A percentile compares a stretch with the other conserved stretches of the same genome.
Conservation (phyloP, 2,888 invertebrate genomes). For the Autographa pulchrina region DNA sequence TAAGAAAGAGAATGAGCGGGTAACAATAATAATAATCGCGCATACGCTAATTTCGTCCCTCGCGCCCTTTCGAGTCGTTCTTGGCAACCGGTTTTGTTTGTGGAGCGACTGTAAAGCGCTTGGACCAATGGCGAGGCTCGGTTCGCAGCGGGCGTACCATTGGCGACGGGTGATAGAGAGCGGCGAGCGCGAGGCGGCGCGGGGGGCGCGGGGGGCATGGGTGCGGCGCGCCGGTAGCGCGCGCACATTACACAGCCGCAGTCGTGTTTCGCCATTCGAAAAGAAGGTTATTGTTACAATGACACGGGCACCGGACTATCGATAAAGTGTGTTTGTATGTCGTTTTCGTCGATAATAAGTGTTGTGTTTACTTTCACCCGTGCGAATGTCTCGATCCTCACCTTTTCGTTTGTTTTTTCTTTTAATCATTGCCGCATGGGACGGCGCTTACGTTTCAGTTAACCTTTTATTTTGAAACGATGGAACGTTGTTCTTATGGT, state of each 20-base stretch:
- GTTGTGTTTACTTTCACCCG: slow-evolving; percentile 89
- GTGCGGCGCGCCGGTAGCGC: slow-evolving; percentile 78
- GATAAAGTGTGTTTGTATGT: slow-evolving; percentile 90
- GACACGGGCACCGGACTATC: slow-evolving; percentile 86
- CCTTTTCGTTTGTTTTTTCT: slow-evolving; percentile 86
- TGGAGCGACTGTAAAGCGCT: slow-evolving; percentile 82
- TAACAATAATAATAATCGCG: slow-evolving; percentile 80
- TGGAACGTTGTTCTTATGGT: slow-evolving; percentile 94
- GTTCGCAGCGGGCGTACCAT: slow-evolving; percentile 81
- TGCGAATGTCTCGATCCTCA: slow-evolving; percentile 89
- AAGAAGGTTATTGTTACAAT: slow-evolving; percentile 88
- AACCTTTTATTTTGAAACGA: slow-evolving; percentile 91
- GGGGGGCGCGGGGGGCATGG: slow-evolving; percentile 77
- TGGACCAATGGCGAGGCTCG: slow-evolving; percentile 75
- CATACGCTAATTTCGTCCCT: slow-evolving; percentile 84
- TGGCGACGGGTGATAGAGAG: slow-evolving; percentile 81
- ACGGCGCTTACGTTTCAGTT: slow-evolving; percentile 89
- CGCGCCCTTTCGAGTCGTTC: slow-evolving; percentile 85
- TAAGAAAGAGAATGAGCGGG: slow-evolving; percentile 71
- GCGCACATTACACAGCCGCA: slow-evolving; percentile 70
- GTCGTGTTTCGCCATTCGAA: slow-evolving; percentile 86
- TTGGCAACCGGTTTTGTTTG: slow-evolving; percentile 88
- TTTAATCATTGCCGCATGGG: slow-evolving; percentile 87
- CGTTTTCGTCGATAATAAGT: slow-evolving; percentile 89
- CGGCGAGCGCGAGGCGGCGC: slow-evolving; percentile 59